Conservation (phyloP, 1,140 invertebrate species). For the Nixonia krombeini region DNA sequence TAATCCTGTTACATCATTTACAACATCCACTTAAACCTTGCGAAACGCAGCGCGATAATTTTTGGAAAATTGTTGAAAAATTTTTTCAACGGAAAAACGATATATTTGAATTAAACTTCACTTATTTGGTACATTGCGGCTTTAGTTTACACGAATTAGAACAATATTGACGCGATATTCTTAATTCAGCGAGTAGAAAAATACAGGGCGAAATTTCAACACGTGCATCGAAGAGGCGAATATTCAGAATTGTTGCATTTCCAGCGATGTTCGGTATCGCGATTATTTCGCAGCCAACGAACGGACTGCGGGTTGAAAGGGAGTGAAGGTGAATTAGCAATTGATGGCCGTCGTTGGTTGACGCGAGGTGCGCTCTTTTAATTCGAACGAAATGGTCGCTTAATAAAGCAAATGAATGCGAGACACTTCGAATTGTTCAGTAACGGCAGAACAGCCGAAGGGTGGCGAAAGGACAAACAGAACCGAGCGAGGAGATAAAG, state of each 20-base stretch:
- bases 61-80: too few relatives aligned
- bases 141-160: too few relatives aligned
- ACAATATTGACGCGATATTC: too few relatives aligned
- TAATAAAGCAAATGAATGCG: slow-evolving; percentile 57
- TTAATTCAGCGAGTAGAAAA: too few relatives aligned
- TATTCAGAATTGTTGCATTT: too few relatives aligned
- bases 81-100: too few relatives aligned
- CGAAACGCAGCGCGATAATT: too few relatives aligned
- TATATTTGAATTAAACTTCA: too few relatives aligned
- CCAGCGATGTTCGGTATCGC: not conserved
- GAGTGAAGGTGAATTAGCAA: slow-evolving; percentile 10
- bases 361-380: slow-evolving; percentile 43
- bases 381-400: slow-evolving; percentile 52
- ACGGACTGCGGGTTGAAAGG: not conserved
- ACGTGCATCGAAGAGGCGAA: too few relatives aligned
- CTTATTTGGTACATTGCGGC: too few relatives aligned
- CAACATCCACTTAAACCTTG: not conserved
- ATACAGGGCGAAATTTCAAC: too few relatives aligned
- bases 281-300: not conserved
- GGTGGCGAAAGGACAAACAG: slow-evolving; percentile 21
- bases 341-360: slow-evolving; percentile 14
- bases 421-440: slow-evolving; percentile 48
- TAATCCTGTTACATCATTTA: not conserved
- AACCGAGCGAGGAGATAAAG: slow-evolving; percentile 32
- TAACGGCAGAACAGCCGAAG: slow-evolving; percentile 24